Evolutionary conservation across 2,113 vertebrate species (phyloP), one percentile per base, ranked within the genome.

Genomic region (Ammodytes dubius): DNA sequence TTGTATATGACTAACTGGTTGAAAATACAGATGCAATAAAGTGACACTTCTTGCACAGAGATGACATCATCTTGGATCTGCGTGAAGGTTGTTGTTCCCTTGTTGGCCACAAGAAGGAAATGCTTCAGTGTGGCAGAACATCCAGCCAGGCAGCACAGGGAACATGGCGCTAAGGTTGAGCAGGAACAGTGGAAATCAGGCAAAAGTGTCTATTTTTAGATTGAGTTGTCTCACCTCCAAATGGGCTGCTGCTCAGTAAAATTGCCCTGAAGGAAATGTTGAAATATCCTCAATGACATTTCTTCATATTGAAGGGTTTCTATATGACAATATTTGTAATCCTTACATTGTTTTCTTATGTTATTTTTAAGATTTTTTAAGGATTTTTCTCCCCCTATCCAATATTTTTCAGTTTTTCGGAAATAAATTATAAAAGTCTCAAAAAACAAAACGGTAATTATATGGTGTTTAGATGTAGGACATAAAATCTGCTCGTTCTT

Each of bases 171-270:
- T n/a, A 0, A 49, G 61, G 82, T 54, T 42, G 59, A 83, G 56
- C 45, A 37, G 50, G 27, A 68, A 60, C 71, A 56, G 53, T 50
- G 39, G 66, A 69, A 74, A 69, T 69, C 35, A 72, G 49, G 49
- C 54, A 58, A 45, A 74, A 39, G 39, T 13, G 49, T 0, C 50
- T 81, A 86, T 84, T 89, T 85, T 82, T 84, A 91, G 86, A 71
- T 50, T n/a, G 59, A 77, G 37, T 54, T 78, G 54, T 71, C 15
- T 65, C 54, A 58, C 45, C 58, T 66, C 81, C 37, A 81, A 67
- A 85, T 70, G 40, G 74, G 43, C 50, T 53, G 64, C 60, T 77
- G 59, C 65, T 83, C 64, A 75, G 52, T 87, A 49, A 54, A 52
- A 68, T 10, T 65, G 45, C 70, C 37, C 50, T 13, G 3, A n/a